These are phyloP conservation scores for Hexactinellida sp. DNA, from an alignment of 37 sponge, comb jelly and placozoan genomes.

Conservation along the genomic window DNA sequence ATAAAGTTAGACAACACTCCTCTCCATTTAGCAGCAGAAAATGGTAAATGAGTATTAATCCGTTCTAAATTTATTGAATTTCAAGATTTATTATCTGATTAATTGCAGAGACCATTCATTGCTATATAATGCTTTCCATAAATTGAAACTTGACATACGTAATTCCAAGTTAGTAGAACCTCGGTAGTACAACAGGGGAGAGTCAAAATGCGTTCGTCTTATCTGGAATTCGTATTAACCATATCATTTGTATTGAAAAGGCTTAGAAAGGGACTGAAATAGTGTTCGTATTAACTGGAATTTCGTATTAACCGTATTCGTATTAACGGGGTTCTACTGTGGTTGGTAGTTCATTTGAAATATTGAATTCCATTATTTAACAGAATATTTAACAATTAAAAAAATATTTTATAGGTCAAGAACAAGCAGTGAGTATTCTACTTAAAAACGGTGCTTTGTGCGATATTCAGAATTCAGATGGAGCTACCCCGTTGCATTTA, in stretches of 20 bases:
- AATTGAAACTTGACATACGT: too few relatives aligned
- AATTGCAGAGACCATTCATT: too few relatives aligned
- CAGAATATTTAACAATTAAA: not conserved
- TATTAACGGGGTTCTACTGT: too few relatives aligned
- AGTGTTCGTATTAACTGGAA: too few relatives aligned
- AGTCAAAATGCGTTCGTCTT: too few relatives aligned
- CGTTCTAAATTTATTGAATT: not conserved
- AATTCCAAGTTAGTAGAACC: too few relatives aligned
- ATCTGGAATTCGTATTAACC: too few relatives aligned
- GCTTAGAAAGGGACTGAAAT: too few relatives aligned
- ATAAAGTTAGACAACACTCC: not conserved
- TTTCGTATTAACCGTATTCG: too few relatives aligned
- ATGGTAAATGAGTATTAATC: not conserved
- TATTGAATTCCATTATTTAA: not conserved
- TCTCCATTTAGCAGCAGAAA: not conserved
- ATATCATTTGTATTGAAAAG: too few relatives aligned
- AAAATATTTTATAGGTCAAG: not conserved
- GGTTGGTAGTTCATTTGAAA: too few relatives aligned
- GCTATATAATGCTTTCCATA: not conserved
- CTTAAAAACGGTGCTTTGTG: not conserved
- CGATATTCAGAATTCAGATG: conserved; percentile 7
- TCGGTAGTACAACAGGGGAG: too few relatives aligned
- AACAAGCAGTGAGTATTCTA: not conserved
- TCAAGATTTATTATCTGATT: not conserved
- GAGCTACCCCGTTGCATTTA: not conserved